Evolutionary conservation across 1,140 invertebrate species (phyloP), one percentile per base, ranked within the genome.

Genomic region (Papilio helenus): DNA sequence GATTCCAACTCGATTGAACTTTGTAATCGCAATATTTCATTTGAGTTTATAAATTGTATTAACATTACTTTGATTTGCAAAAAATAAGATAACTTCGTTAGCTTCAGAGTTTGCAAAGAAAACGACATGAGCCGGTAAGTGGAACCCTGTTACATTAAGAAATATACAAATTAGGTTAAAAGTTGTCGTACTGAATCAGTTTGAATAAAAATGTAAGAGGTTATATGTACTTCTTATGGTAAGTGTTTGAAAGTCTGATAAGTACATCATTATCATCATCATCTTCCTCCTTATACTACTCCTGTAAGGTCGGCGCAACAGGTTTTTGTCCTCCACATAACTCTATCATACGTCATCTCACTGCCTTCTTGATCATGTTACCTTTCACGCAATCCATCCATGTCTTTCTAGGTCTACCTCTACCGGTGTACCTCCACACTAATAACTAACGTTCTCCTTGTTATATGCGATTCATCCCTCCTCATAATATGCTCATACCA

Each of bases 11-110:
- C 58, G 58, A 61, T 61, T 14, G 58, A 61, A 61, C 58, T 61
- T 61, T 61, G 23, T 26, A 61, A 61, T 23, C 51, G n/a, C 51
- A 20, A 61, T 61, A 61, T 14, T 61, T 61, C 58, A 61, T 61
- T 26, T 0, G 12, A 26, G 58, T 26, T 61, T 61, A 29, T 26
- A 61, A 61, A 61, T 23, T 14, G 10, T 10, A 20, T 55, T 55
- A 55, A 55, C 51, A 55, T 55, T 55, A 26, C 58, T 61, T 61
- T 61, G 58, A 61, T 29, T 26, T 12, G 20, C 23, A 61, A n/a
- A 14, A 61, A 61, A 61, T 61, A 20, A 55, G 51, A n/a, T n/a
- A 23, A 23, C 7, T 58, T 61, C 20, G 5, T 26, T 61, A 10
- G 12, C 23, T 3, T 61, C 23, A 18, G 58, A 61, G 9, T 29